A percentile compares a stretch with the other conserved stretches of the same genome.
phyloP scores from a whole-genome alignment of 2,888 invertebrate genomes.

The Philereme transversata region DNA sequence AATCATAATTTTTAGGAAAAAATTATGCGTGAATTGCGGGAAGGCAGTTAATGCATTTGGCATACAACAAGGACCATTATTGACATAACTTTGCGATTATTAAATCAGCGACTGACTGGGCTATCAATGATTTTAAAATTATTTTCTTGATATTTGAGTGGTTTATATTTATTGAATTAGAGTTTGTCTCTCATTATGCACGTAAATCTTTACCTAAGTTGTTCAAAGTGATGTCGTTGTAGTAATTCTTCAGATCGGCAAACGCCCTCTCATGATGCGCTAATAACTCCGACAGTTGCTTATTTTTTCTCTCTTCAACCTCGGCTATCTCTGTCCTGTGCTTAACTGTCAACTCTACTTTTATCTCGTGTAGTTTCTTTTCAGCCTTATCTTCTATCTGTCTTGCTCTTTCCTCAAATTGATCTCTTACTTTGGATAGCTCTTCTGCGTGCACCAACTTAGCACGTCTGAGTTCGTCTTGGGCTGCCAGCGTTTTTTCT shows the following conservation, averaged over 20 bases:
- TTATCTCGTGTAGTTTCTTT: constrained; percentile 88
- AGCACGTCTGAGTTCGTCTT: constrained; percentile 88
- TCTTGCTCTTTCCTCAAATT: constrained; percentile 76
- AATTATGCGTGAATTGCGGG: too few relatives aligned
- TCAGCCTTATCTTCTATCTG: constrained; percentile 86
- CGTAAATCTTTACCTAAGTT: constrained; percentile 87
- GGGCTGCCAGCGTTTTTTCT: constrained; percentile 88
- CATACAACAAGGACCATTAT: too few relatives aligned
- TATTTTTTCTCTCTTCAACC: constrained; percentile 95
- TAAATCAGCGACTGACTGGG: too few relatives aligned
- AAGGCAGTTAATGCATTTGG: too few relatives aligned
- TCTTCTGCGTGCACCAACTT: constrained; percentile 91
- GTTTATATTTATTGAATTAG: neutral
- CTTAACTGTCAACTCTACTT: constrained; percentile 88
- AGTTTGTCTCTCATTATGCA: neutral
- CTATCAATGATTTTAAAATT: too few relatives aligned
- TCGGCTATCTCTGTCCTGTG: constrained; percentile 93
- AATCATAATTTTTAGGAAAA: neutral
- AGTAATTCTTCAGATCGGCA: constrained; percentile 96
- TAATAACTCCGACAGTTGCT: constrained; percentile 91
- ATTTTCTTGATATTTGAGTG: neutral
- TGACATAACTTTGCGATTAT: too few relatives aligned
- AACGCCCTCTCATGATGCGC: constrained; percentile 93
- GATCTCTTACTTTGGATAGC: constrained; percentile 83
- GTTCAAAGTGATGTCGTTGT: constrained; percentile 96